These are phyloP conservation scores for Drosophila acutilabella DNA, from an alignment of 2,888 invertebrate species.

Conservation along the genomic window DNA sequence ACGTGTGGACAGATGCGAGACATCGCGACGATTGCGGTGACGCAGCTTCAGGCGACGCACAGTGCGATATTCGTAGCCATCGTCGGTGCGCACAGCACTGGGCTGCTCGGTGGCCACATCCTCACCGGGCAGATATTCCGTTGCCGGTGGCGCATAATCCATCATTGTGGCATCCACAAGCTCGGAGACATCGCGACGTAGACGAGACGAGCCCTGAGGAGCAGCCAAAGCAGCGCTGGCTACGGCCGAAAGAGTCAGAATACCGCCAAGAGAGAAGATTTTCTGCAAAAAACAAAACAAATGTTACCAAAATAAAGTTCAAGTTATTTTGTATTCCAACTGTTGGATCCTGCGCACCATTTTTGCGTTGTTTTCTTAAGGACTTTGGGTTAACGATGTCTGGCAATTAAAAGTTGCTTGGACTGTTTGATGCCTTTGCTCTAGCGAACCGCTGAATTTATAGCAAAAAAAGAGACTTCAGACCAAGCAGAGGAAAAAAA, in stretches of 20 bases:
- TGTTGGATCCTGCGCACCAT: constrained; percentile 57
- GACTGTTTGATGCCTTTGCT: constrained; percentile 69
- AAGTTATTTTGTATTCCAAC: constrained; percentile 15
- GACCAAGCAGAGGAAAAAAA: neutral
- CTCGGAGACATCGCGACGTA: constrained; percentile 76
- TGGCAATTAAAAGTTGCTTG: constrained; percentile 72
- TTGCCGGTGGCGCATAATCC: constrained; percentile 59
- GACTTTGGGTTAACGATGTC: constrained; percentile 55
- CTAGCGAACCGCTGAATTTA: constrained; percentile 56
- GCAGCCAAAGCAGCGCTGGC: constrained; percentile 68
- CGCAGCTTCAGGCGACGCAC: constrained; percentile 73
- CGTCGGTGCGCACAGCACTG: constrained; percentile 47
- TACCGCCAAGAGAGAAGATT: constrained; percentile 68
- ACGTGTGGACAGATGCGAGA: constrained; percentile 71
- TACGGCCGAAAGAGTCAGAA: constrained; percentile 66
- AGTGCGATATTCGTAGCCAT: constrained; percentile 75
- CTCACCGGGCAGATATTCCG: constrained; percentile 49
- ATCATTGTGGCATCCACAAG: constrained; percentile 45
- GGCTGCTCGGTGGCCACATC: constrained; percentile 27
- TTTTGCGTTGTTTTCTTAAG: constrained; percentile 35
- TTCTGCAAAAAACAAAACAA: constrained; percentile 56
- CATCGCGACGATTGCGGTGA: constrained; percentile 76
- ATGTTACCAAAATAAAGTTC: neutral
- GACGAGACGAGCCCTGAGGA: constrained; percentile 46
- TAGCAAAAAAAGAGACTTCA: constrained; percentile 54